Base-by-base conservation (phyloP, 1,140 invertebrate genomes). In the Drosophila takahashii region DNA sequence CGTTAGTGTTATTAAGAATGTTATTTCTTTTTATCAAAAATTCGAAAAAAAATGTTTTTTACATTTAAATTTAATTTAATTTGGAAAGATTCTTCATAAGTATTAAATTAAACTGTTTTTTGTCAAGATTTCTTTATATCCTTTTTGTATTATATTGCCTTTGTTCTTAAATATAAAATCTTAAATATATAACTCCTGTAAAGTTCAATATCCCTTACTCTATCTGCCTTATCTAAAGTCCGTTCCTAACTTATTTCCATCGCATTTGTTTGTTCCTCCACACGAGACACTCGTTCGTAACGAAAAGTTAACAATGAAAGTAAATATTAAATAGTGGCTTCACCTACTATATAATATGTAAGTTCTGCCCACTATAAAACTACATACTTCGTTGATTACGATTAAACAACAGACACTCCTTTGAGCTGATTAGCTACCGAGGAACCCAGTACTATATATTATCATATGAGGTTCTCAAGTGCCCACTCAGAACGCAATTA, bases 401-500 rank as follows among this genome's bases (percentile, higher is more conserved):
- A 47, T 62, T 47, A 15, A 39, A 10, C 32, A 62, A 41, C 59
- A 32, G 64, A 65, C 64, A 66, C 59, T 66, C 64, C 59, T 36
- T 65, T 64, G 18, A 45, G 6, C 36, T 65, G 64, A 67, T 67
- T 51, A 67, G 62, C 16, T 47, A 15, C 13, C 16, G 16, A 16
- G 11, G 26, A 13, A 50, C 27, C 22, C 27, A 39, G 29, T 42
- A 18, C 39, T 36, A 36, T 50, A 51, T 45, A n/a, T 4, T 34
- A 22, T 22, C 18, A 27, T 22, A 41, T 62, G 36, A 59, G 27
- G 39, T n/a, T 47, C 51, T 74, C 50, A 32, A 75, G 72, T 57
- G 52, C 44, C 45, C 52, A 52, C 41, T 66, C 72, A 47, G 41
- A 76, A 76, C 71, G 72, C 51, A 76, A 76, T 73, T 73, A 54